A percentile compares a stretch with the other conserved stretches of the same genome.
These are phyloP conservation scores for Ornithorhynchus anatinus DNA, from an alignment of 2,113 vertebrate genomes.

Conservation along the genomic window DNA sequence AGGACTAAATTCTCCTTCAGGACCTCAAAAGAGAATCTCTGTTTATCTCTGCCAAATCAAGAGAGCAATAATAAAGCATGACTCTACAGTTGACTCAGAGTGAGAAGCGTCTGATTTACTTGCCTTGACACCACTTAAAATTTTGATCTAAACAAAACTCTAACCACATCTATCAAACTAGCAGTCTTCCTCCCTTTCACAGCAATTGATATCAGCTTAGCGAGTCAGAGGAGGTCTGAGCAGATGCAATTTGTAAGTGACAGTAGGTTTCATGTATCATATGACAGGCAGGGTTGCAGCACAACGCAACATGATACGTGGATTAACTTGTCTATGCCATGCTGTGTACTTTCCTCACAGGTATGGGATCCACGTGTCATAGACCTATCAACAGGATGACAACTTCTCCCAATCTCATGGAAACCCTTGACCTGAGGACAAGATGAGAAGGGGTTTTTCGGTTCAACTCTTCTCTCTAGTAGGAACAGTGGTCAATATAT, in stretches of 20 bases:
- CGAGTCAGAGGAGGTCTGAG: conserved; percentile 46
- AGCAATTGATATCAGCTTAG: conserved; percentile 59
- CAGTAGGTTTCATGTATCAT: conserved; percentile 9
- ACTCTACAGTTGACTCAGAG: neutral
- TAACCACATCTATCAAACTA: conserved; percentile 35
- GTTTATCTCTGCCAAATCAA: neutral
- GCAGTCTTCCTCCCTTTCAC: conserved; percentile 44
- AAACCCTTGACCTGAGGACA: neutral
- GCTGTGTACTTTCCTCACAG: neutral
- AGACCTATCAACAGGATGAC: neutral
- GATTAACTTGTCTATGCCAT: neutral
- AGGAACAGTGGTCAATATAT: no score
- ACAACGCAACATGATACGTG: neutral
- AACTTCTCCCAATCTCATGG: neutral
- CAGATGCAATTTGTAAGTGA: conserved; percentile 46
- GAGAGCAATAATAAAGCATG: neutral
- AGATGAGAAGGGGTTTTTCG: neutral
- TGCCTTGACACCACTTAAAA: conserved; percentile 45
- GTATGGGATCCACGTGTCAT: no score
- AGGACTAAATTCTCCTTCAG: conserved; percentile 3
- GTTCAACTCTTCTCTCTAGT: neutral
- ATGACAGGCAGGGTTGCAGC: conserved; percentile 35
- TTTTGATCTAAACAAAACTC: conserved; percentile 45
- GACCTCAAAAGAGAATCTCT: neutral
- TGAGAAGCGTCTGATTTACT: conserved; percentile 24